Conservation (phyloP, 2,797 vertebrate species). For the Hypotaenidia okinawae region DNA sequence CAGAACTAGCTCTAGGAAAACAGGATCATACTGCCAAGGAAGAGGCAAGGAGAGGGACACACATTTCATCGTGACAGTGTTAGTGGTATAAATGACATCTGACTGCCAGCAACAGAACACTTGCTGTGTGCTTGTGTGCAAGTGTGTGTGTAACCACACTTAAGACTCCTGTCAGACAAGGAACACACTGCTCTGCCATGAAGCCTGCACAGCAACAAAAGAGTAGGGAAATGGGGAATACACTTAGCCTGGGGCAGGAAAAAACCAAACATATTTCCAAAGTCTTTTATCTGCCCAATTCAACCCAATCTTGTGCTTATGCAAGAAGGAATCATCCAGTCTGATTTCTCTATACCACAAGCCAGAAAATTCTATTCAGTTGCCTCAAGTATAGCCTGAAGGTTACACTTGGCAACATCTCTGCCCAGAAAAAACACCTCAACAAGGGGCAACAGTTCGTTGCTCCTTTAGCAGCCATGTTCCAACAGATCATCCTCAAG, state of each 20-base stretch:
- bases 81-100: not conserved
- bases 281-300: constrained; percentile 17
- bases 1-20: not conserved
- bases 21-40: not conserved
- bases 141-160: not conserved
- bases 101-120: not conserved
- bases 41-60: not conserved
- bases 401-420: not conserved
- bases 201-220: not conserved
- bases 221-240: not conserved
- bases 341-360: not conserved
- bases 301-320: not conserved
- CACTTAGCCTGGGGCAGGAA: constrained; percentile 1
- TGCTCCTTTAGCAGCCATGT: not conserved
- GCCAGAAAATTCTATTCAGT: not conserved
- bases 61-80: not conserved
- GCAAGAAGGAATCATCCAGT: constrained; percentile 17
- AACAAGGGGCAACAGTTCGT: constrained; percentile 12
- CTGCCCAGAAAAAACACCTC: constrained; percentile 5
- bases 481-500: constrained; percentile 36
- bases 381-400: not conserved
- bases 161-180: not conserved
- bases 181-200: not conserved
- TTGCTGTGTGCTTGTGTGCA: not conserved
- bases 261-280: not conserved